Evolutionary conservation across 2,113 vertebrate species (phyloP).

Genomic region (Gavialis gangeticus): DNA sequence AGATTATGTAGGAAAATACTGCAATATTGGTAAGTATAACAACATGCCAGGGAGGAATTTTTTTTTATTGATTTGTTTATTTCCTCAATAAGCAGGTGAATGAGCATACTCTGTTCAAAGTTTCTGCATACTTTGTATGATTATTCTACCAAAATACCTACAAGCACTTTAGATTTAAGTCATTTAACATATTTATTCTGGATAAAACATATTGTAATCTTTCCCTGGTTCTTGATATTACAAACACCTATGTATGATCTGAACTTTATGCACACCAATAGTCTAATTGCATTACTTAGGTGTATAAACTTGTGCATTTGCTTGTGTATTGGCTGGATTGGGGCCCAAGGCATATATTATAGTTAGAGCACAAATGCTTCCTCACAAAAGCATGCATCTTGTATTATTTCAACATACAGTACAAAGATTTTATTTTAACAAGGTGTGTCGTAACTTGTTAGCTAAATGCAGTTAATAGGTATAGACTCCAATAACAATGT

Average conservation of each 20-base stretch:
- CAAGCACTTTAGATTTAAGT: background rate
- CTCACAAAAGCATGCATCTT: background rate
- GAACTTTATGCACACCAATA: background rate
- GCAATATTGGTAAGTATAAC: constrained; percentile 87
- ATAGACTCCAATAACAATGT: background rate
- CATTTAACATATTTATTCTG: background rate
- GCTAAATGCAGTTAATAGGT: background rate
- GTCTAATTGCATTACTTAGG: background rate
- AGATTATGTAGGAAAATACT: constrained; percentile 81
- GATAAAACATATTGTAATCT: background rate
- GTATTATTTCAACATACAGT: background rate
- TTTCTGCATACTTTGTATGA: background rate
- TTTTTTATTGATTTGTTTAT: background rate
- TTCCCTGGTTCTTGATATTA: background rate
- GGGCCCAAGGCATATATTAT: background rate
- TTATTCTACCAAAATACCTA: background rate
- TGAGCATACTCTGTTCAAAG: background rate
- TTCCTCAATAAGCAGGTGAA: background rate
- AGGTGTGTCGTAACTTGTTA: background rate
- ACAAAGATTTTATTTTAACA: background rate
- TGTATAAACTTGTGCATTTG: background rate
- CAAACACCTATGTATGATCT: constrained; percentile 14
- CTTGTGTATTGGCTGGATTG: background rate
- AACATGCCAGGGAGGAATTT: background rate
- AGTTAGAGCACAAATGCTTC: background rate